These are phyloP conservation scores for Sturmia bella DNA, from an alignment of 2,888 invertebrate species.

Conservation along the genomic window DNA sequence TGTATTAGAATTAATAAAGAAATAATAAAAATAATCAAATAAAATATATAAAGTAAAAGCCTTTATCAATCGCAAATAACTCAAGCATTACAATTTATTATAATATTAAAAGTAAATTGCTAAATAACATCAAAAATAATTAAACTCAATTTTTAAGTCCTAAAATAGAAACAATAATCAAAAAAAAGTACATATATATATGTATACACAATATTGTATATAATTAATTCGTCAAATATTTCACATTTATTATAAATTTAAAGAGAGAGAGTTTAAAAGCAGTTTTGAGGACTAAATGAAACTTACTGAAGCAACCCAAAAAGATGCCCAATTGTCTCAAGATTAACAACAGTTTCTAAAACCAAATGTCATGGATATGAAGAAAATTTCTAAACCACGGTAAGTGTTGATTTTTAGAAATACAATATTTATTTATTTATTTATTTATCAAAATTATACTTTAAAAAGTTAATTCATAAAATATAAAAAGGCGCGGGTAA, in stretches of 20 bases:
- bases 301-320: slow-evolving; percentile 31
- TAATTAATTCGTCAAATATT: too few species aligned
- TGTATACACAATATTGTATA: too few species aligned
- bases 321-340: slow-evolving; percentile 72
- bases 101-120: too few species aligned
- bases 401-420: slow-evolving; percentile 67
- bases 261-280: not conserved
- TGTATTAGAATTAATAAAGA: not conserved
- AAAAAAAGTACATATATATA: too few species aligned
- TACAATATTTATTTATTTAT: not conserved
- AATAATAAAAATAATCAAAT: not conserved
- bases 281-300: not conserved
- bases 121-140: not conserved
- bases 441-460: not conserved
- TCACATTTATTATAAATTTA: too few species aligned
- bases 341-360: slow-evolving; percentile 74
- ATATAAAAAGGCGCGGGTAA: too few species aligned
- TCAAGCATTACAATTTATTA: too few species aligned
- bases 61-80: too few species aligned
- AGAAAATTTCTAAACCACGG: slow-evolving; percentile 77
- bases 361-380: slow-evolving; percentile 76
- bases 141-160: not conserved
- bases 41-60: not conserved
- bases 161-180: not conserved
- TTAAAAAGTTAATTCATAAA: too few species aligned